Evolutionary conservation across 1,140 invertebrate genomes (phyloP).

Genomic region (Portunus trituberculatus): DNA sequence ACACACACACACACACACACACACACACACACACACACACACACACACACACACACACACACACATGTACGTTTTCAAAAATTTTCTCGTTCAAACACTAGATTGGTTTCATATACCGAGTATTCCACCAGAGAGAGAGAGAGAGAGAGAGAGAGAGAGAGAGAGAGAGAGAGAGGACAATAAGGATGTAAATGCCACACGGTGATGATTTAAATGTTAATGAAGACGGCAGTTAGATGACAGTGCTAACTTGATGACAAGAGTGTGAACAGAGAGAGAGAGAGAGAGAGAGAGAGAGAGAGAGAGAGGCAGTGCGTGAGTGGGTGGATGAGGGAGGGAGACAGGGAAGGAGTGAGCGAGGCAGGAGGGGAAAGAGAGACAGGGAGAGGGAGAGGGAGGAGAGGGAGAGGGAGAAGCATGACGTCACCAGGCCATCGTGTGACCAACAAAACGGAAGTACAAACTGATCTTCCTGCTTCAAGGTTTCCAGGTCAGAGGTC

Average conservation of each 20-base stretch:
- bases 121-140: background rate
- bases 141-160: background rate
- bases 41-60: conserved; percentile 55
- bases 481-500: conserved; percentile 55
- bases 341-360: background rate
- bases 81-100: background rate
- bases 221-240: background rate
- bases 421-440: conserved; percentile 23
- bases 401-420: background rate
- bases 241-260: background rate
- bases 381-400: background rate
- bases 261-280: background rate
- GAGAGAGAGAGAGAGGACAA: conserved; percentile 33
- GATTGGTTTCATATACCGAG: background rate
- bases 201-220: background rate
- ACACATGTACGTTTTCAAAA: conserved; percentile 25
- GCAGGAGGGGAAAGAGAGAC: background rate
- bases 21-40: conserved; percentile 58
- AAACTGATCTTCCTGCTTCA: background rate
- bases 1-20: conserved; percentile 48
- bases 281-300: background rate
- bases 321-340: background rate
- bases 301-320: background rate
- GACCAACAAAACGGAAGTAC: conserved; percentile 54
- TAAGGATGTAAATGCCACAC: background rate